Evolutionary conservation across 1,140 invertebrate species (phyloP).

Genomic region (Zaprionus inermis): DNA sequence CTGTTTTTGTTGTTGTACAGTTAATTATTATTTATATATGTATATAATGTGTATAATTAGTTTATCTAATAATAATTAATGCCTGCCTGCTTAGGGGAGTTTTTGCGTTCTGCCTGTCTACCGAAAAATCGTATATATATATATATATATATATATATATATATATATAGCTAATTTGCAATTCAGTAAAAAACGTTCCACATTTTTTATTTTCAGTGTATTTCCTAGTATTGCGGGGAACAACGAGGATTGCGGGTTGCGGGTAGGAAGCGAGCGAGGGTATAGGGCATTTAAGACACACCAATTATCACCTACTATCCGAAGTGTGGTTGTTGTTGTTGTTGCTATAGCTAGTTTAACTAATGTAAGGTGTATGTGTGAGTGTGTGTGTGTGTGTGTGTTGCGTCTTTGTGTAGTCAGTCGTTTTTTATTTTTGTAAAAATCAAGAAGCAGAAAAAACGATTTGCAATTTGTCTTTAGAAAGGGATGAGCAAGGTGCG

Average conservation of each 20-base stretch:
- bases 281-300: slow-evolving; percentile 73
- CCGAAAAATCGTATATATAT: slow-evolving; percentile 44
- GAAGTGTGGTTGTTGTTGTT: slow-evolving; percentile 59
- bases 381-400: slow-evolving; percentile 50
- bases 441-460: slow-evolving; percentile 55
- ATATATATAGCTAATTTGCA: slow-evolving; percentile 53
- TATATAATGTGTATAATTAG: slow-evolving; percentile 67
- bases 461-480: slow-evolving; percentile 37
- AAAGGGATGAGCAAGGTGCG: not conserved
- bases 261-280: slow-evolving; percentile 5
- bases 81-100: slow-evolving; percentile 53
- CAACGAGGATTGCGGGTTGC: not conserved
- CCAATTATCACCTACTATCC: slow-evolving; percentile 82
- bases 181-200: slow-evolving; percentile 58
- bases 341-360: slow-evolving; percentile 62
- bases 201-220: not conserved
- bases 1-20: slow-evolving; percentile 31
- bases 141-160: too few relatives aligned
- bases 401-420: slow-evolving; percentile 75
- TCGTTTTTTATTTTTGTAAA: slow-evolving; percentile 53
- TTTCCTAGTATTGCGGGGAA: slow-evolving; percentile 10
- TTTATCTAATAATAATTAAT: slow-evolving; percentile 68
- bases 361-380: slow-evolving; percentile 61
- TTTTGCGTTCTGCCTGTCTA: slow-evolving; percentile 16
- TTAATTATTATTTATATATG: slow-evolving; percentile 60